phyloP scores from a whole-genome alignment of 2,888 invertebrate genomes.

The Trichacis sp. region DNA sequence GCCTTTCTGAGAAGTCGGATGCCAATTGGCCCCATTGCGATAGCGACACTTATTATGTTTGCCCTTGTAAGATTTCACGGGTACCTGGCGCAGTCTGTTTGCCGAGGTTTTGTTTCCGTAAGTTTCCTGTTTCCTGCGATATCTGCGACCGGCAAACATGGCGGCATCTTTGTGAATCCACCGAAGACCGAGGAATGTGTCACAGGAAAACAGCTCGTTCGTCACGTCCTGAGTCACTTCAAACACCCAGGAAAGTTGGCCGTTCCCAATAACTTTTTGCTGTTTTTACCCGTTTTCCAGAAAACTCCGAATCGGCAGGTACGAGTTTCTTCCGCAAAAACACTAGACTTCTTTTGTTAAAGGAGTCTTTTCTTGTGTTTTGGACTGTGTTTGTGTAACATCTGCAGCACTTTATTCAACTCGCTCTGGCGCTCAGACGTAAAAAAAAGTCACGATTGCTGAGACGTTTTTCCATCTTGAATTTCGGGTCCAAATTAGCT shows the following conservation, averaged over 20 bases:
- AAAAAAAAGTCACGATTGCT: too few relatives aligned
- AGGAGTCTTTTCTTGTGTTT: too few relatives aligned
- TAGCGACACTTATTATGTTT: conserved; percentile 54
- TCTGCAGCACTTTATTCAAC: too few relatives aligned
- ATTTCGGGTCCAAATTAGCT: too few relatives aligned
- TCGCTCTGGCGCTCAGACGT: too few relatives aligned
- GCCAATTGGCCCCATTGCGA: conserved; percentile 17
- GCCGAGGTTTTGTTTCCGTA: conserved; percentile 66
- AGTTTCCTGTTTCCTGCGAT: conserved; percentile 67
- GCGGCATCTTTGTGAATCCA: conserved; percentile 60
- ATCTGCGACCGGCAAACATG: conserved; percentile 58
- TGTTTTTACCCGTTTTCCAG: neutral
- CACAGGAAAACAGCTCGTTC: conserved; percentile 34
- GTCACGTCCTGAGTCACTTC: conserved; percentile 27
- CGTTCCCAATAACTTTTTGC: conserved; percentile 23
- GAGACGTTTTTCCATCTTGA: too few relatives aligned
- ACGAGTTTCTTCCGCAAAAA: neutral
- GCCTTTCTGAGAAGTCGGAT: neutral
- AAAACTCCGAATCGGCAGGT: neutral
- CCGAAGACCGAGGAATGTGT: conserved; percentile 27
- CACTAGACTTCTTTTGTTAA: neutral
- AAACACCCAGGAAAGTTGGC: conserved; percentile 25
- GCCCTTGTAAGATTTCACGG: conserved; percentile 59
- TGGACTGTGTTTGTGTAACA: too few relatives aligned
- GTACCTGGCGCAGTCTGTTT: conserved; percentile 55